Evolutionary conservation across 2,797 vertebrate genomes (phyloP).

Genomic region (Silurus lanzhouensis): DNA sequence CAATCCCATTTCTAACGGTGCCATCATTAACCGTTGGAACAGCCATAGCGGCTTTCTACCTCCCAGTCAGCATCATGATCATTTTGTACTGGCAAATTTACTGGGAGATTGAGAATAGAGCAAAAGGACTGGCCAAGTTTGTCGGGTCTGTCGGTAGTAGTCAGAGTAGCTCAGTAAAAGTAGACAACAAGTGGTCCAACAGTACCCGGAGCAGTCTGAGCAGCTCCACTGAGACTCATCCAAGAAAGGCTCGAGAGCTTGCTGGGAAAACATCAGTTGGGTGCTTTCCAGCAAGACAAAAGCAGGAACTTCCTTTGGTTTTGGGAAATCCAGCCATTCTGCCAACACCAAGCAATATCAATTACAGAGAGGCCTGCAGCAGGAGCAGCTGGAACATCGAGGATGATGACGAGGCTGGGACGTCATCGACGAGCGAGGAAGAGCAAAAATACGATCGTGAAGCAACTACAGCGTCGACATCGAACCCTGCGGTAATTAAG

Average conservation of each 20-base stretch:
- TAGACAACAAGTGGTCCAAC: constrained; percentile 35
- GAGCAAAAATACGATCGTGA: constrained; percentile 65
- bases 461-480: constrained; percentile 53
- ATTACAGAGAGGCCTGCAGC: constrained; percentile 56
- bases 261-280: constrained; percentile 42
- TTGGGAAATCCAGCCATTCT: constrained; percentile 3
- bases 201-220: constrained; percentile 59
- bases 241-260: constrained; percentile 29
- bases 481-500: constrained; percentile 59
- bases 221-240: constrained; percentile 43
- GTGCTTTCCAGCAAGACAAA: constrained; percentile 55
- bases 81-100: constrained; percentile 80
- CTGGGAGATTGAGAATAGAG: constrained; percentile 76
- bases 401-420: constrained; percentile 64
- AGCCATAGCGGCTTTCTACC: constrained; percentile 80
- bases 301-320: constrained; percentile 20
- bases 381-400: constrained; percentile 67
- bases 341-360: constrained; percentile 29
- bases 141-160: constrained; percentile 67
- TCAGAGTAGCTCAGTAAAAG: constrained; percentile 8
- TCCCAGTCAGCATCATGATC: constrained; percentile 80
- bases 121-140: constrained; percentile 71
- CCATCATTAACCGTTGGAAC: constrained; percentile 78
- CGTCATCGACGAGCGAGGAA: constrained; percentile 71
- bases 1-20: constrained; percentile 76